Percentiles rank a stretch among this genome's conserved stretches.
These are phyloP conservation scores for Coccyzus lansbergi DNA, from an alignment of 2,797 vertebrate species.

Conservation along the genomic window DNA sequence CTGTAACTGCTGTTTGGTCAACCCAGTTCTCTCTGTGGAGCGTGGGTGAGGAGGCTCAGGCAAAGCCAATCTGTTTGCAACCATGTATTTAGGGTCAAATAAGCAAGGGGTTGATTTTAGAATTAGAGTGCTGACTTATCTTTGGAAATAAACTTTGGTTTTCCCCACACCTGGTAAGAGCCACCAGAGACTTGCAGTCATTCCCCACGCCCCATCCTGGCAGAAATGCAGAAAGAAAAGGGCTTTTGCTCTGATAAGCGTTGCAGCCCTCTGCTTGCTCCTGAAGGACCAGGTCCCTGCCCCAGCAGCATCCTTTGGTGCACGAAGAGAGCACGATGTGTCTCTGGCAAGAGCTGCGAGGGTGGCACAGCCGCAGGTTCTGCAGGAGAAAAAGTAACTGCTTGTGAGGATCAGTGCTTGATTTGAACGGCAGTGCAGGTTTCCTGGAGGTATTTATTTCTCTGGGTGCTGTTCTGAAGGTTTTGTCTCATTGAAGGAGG, in stretches of 20 bases:
- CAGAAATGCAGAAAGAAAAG: not conserved
- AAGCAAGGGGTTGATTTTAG: not conserved
- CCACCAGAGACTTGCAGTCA: not conserved
- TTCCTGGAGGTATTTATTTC: not conserved
- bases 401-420: not conserved
- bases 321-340: not conserved
- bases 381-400: not conserved
- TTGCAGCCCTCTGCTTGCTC: rapidly evolving
- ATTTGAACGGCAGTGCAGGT: not conserved
- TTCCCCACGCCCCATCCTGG: not conserved
- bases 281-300: not conserved
- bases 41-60: not conserved
- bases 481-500: not conserved
- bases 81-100: not conserved
- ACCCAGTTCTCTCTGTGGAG: not conserved
- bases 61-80: not conserved
- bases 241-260: rapidly evolving
- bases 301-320: not conserved
- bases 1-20: not conserved
- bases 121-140: not conserved
- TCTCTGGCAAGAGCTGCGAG: not conserved
- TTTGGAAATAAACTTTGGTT: not conserved
- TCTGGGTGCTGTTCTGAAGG: not conserved
- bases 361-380: not conserved
- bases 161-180: not conserved